Percentiles rank a stretch among this genome's conserved stretches.
phyloP scores from a whole-genome alignment of 2,888 invertebrate genomes.

The Drosophila paramelanica region DNA sequence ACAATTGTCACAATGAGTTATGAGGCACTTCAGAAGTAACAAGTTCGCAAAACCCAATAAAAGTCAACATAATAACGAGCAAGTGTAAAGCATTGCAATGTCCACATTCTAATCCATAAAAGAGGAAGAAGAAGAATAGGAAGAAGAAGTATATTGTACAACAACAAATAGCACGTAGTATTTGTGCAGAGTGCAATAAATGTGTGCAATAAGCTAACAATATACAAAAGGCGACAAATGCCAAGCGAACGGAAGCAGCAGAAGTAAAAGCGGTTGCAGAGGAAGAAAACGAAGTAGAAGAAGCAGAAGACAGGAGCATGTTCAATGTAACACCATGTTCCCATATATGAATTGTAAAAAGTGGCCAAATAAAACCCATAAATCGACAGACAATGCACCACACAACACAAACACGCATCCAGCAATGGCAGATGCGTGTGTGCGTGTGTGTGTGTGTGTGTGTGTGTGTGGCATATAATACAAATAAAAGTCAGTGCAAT shows the following conservation, averaged over 20 bases:
- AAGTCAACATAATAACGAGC: conserved; percentile 63
- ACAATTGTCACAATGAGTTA: conserved; percentile 61
- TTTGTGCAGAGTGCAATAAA: conserved; percentile 56
- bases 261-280: background rate
- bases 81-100: conserved; percentile 50
- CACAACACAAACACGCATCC: conserved; percentile 19
- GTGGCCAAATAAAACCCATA: conserved; percentile 77
- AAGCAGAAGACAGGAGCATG: conserved; percentile 26
- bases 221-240: conserved; percentile 76
- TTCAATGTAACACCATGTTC: conserved; percentile 27
- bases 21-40: conserved; percentile 49
- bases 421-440: conserved; percentile 24
- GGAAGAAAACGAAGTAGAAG: background rate
- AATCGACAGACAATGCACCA: conserved; percentile 75
- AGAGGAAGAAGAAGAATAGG: conserved; percentile 5
- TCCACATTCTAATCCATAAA: conserved; percentile 58
- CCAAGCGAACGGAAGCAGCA: conserved; percentile 46
- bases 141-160: background rate
- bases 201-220: conserved; percentile 74
- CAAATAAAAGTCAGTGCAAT: conserved; percentile 62
- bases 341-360: conserved; percentile 60
- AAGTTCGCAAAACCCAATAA: conserved; percentile 62
- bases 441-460: conserved; percentile 10
- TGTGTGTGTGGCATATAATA: conserved; percentile 36
- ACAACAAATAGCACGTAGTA: conserved; percentile 8